Conservation (phyloP, 2,113 vertebrate genomes). For the Megaceryle torquata region DNA sequence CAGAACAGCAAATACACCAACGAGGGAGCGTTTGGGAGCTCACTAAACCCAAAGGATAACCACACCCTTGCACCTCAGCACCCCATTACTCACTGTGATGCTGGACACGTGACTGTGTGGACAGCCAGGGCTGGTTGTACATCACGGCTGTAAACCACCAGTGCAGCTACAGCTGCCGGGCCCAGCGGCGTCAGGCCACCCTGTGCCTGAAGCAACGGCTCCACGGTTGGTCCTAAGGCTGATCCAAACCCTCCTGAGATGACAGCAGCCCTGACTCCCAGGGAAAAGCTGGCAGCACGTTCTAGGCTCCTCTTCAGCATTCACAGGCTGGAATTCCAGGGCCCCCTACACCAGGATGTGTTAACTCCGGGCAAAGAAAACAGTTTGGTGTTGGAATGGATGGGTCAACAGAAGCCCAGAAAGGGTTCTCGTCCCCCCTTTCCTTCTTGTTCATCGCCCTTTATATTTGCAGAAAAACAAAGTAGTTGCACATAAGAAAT, state of each 20-base stretch:
- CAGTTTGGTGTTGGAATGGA: not conserved
- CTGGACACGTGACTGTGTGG: too few species aligned
- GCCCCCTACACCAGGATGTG: not conserved
- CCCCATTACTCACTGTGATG: fast-evolving
- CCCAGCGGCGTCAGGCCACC: too few species aligned
- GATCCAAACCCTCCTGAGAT: too few species aligned
- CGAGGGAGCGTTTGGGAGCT: not conserved
- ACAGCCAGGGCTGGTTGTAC: not conserved
- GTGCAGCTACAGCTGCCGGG: not conserved
- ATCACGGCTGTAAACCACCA: not conserved
- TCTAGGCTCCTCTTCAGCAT: too few species aligned
- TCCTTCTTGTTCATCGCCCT: not conserved
- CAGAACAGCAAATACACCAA: not conserved
- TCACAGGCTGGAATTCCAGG: too few species aligned
- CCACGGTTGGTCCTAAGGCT: fast-evolving
- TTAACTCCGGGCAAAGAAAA: not conserved
- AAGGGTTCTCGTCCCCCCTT: not conserved
- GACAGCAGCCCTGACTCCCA: not conserved
- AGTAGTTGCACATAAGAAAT: not conserved
- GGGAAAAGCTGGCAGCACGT: not conserved
- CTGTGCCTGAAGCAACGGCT: fast-evolving
- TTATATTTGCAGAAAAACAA: not conserved
- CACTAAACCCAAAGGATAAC: not conserved
- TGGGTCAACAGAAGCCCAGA: not conserved
- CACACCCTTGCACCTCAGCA: not conserved